phyloP scores from a whole-genome alignment of 2,888 invertebrate genomes.

The Oligia strigilis region DNA sequence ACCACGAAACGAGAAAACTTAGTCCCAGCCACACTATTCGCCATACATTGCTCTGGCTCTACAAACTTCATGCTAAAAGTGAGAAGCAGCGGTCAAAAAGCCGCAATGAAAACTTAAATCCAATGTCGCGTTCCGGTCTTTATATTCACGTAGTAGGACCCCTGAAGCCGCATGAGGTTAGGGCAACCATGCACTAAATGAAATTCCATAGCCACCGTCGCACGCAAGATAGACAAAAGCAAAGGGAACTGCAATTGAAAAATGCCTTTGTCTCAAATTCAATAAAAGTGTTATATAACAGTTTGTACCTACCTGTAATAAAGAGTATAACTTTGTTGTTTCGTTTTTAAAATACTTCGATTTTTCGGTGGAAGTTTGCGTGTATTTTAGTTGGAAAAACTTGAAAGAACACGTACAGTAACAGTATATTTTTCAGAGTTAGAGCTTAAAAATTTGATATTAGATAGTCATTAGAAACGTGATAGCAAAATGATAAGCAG shows the following conservation, averaged over 20 bases:
- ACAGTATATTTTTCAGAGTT: slow-evolving; percentile 25
- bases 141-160: slow-evolving; percentile 34
- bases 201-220: slow-evolving; percentile 67
- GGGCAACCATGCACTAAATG: slow-evolving; percentile 65
- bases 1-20: slow-evolving; percentile 39
- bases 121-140: slow-evolving; percentile 10
- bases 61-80: slow-evolving; percentile 3
- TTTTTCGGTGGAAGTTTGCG: slow-evolving; percentile 34
- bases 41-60: slow-evolving; percentile 33
- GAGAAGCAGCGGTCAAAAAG: background rate
- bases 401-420: slow-evolving; percentile 12
- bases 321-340: slow-evolving; percentile 41
- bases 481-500: background rate
- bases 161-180: slow-evolving; percentile 52
- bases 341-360: slow-evolving; percentile 47
- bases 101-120: slow-evolving; percentile 48
- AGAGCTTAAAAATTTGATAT: slow-evolving; percentile 1
- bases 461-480: background rate
- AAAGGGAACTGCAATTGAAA: slow-evolving; percentile 66
- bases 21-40: background rate
- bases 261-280: slow-evolving; percentile 65
- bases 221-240: slow-evolving; percentile 61
- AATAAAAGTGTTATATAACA: slow-evolving; percentile 53
- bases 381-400: slow-evolving; percentile 35
- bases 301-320: slow-evolving; percentile 18